Evolutionary conservation across 2,113 vertebrate genomes (phyloP).

Genomic region (Centropus unirufus): DNA sequence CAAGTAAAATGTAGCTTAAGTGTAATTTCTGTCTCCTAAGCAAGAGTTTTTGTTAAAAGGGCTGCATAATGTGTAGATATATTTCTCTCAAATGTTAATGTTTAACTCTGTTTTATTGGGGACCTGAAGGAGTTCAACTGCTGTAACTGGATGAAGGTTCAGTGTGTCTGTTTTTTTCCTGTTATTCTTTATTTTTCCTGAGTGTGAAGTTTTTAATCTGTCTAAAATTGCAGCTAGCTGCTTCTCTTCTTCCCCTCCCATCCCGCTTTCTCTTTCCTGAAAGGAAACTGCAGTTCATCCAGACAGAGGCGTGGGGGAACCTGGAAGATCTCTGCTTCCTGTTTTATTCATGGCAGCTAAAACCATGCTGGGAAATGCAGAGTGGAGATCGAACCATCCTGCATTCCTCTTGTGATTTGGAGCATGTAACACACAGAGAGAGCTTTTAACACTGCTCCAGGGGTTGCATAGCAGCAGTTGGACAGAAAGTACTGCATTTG

Average conservation of each 20-base stretch:
- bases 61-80: neutral
- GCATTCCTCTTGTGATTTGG: conserved; percentile 38
- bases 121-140: neutral
- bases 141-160: neutral
- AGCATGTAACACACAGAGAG: conserved; percentile 23
- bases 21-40: neutral
- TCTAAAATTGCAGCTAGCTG: neutral
- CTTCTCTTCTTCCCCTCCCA: neutral
- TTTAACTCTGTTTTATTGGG: conserved; percentile 12
- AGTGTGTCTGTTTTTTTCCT: neutral
- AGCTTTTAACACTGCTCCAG: neutral
- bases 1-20: neutral
- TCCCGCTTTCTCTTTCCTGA: conserved; percentile 20
- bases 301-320: neutral
- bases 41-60: neutral
- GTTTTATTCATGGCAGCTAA: conserved; percentile 23
- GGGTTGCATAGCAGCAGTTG: neutral
- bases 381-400: neutral
- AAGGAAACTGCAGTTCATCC: conserved; percentile 45
- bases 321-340: conserved; percentile 29
- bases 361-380: neutral
- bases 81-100: conserved; percentile 13
- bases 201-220: neutral
- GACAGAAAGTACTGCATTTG: neutral
- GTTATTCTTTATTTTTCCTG: conserved; percentile 11